Evolutionary conservation across 2,888 invertebrate genomes (phyloP), one percentile per base, ranked within the genome.

Genomic region (Panzeria rudis): DNA sequence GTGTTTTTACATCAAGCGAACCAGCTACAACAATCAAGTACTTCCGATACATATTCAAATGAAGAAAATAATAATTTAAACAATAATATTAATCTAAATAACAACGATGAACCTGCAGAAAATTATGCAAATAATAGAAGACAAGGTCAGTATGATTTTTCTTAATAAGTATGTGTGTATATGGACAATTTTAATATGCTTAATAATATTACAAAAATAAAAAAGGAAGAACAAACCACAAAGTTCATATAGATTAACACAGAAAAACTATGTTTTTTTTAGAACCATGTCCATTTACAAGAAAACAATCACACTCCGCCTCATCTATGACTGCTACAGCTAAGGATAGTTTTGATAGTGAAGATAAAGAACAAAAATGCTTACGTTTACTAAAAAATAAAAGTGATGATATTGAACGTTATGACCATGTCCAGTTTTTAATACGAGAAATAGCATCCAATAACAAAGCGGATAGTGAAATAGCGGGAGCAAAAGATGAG

Each of bases 371-470:
- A 75, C 90, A 89, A 79, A 92, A 92, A 86, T 90, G 90, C 72
- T 87, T 92, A 82, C 91, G 92, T 25, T 87, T 92, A 54, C 86
- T 92, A 8, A 92, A 92, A 86, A 92, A 92, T 86, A 92, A 92
- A 86, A 92, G 92, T 78, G 92, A 92, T 87, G 92, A 92, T 88
- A 92, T 92, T 87, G 93, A 93, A 88, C 90, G 91, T 68, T 96
- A 96, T 86, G 98, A 98, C 92, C 98, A 98, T 91, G 97, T 97
- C 0, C 97, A 97, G 93, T 98, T 98, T 92, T 94, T 97, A 80
- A 98, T 98, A 90, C 97, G 97, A 1, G 97, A 98, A 92, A 95
- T 95, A 66, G 95, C 95, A 23, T 94, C 95, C 56, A 89, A 88
- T 4, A 87, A 88, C 71, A 89, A 89, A 69, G 86, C 89, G 7